Conservation (phyloP, 2,797 vertebrate species). For the Pterois miles region DNA sequence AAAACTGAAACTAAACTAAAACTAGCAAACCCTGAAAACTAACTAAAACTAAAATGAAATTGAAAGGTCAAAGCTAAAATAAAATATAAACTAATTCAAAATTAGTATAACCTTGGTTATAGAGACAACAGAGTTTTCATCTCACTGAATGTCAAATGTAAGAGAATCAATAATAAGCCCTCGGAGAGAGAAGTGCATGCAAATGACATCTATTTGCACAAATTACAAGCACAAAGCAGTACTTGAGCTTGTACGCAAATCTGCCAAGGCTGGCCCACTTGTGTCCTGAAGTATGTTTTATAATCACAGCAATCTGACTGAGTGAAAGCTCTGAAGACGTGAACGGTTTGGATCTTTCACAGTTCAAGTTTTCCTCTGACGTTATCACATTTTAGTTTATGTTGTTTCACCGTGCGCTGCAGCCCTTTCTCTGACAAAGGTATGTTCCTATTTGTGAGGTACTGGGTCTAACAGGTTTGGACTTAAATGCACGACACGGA, state of each 20-base stretch:
- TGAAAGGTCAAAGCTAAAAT: too few relatives aligned
- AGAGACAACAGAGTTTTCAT: not conserved
- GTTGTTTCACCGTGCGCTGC: not conserved
- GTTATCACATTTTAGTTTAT: not conserved
- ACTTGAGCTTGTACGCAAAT: not conserved
- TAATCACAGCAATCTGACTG: slow-evolving; percentile 4
- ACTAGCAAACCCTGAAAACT: too few relatives aligned
- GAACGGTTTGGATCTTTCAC: not conserved
- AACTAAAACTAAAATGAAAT: too few relatives aligned
- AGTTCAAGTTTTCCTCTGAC: not conserved
- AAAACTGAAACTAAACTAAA: too few relatives aligned
- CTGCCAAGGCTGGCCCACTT: not conserved
- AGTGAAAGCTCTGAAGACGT: not conserved
- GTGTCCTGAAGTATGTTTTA: not conserved
- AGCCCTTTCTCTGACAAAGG: too few relatives aligned
- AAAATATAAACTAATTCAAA: too few relatives aligned
- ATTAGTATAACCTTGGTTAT: not conserved
- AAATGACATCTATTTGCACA: not conserved
- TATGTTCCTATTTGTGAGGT: too few relatives aligned
- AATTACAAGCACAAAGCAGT: not conserved
- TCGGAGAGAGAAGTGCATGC: not conserved
- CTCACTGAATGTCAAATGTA: not conserved
- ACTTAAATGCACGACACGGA: too few relatives aligned
- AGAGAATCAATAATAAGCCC: not conserved
- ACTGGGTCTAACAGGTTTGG: too few relatives aligned